A percentile compares a stretch with the other conserved stretches of the same genome.
Evolutionary conservation across 92 coral and sea anemone genomes (phyloP).

Genomic region (Palythoa heliodiscus): DNA sequence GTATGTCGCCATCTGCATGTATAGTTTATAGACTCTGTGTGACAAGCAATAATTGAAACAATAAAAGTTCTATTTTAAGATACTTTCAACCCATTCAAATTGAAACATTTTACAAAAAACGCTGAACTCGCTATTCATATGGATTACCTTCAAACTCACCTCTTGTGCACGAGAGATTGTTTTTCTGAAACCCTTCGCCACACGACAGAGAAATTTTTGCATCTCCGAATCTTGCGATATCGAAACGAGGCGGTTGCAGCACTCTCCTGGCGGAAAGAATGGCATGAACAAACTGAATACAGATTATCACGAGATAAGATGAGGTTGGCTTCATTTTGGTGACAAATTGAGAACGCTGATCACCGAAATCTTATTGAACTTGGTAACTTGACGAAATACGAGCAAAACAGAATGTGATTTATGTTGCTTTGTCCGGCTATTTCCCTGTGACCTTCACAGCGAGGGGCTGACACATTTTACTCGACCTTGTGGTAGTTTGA

Average conservation of each 20-base stretch:
- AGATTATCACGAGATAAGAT: neutral
- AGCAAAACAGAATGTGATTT: constrained; percentile 11
- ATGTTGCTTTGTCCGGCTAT: constrained; percentile 6
- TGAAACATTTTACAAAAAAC: neutral
- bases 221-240: constrained; percentile 30
- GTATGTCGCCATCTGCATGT: neutral
- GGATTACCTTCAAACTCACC: neutral
- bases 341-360: neutral
- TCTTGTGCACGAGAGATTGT: constrained; percentile 6
- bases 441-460: constrained; percentile 40
- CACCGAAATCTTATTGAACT: constrained; percentile 7
- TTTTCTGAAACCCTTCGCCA: constrained; percentile 34
- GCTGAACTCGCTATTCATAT: neutral
- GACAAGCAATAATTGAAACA: neutral
- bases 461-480: constrained; percentile 30
- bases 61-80: neutral
- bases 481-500: constrained; percentile 26
- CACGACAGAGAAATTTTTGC: constrained; percentile 24
- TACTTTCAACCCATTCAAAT: neutral
- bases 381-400: constrained; percentile 8
- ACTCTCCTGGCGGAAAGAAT: neutral
- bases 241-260: constrained; percentile 26
- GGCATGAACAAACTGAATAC: neutral
- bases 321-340: constrained; percentile 10
- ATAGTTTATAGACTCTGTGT: neutral